Percentiles rank a stretch among this genome's conserved stretches.
These are phyloP conservation scores for Lagopus leucura DNA, from an alignment of 2,113 vertebrate species.

Conservation along the genomic window DNA sequence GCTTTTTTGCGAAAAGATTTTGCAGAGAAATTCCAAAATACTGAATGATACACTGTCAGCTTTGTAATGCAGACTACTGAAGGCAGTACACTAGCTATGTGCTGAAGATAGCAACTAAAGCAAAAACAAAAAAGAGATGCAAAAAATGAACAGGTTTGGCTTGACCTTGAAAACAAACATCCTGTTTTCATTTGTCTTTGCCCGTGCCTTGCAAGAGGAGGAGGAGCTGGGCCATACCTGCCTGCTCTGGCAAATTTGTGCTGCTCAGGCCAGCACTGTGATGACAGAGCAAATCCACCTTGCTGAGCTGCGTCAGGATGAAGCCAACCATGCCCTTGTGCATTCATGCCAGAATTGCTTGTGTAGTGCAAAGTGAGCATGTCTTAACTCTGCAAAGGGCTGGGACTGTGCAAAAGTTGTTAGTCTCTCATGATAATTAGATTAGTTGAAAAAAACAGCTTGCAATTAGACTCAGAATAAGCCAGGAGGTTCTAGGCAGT, in stretches of 20 bases:
- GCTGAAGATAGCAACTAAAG: neutral
- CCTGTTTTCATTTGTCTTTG: neutral
- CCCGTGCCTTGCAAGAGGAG: neutral
- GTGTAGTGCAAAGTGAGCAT: neutral
- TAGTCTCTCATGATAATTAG: neutral
- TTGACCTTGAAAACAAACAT: neutral
- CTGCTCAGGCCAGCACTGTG: neutral
- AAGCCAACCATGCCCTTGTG: neutral
- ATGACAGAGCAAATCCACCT: neutral
- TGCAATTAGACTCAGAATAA: neutral
- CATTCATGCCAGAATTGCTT: neutral
- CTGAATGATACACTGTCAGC: neutral
- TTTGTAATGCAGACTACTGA: neutral
- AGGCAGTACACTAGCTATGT: neutral
- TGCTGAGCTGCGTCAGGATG: neutral
- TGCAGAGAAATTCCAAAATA: neutral
- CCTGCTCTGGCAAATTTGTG: neutral
- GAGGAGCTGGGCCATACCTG: neutral
- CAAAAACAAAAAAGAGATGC: rapidly evolving
- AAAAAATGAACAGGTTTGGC: neutral
- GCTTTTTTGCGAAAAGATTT: neutral
- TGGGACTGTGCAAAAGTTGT: neutral
- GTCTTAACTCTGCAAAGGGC: neutral
- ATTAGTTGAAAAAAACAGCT: neutral
- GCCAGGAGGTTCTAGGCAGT: neutral